Base-by-base conservation (phyloP, 2,113 vertebrate genomes). In the Cheirogaleus medius region DNA sequence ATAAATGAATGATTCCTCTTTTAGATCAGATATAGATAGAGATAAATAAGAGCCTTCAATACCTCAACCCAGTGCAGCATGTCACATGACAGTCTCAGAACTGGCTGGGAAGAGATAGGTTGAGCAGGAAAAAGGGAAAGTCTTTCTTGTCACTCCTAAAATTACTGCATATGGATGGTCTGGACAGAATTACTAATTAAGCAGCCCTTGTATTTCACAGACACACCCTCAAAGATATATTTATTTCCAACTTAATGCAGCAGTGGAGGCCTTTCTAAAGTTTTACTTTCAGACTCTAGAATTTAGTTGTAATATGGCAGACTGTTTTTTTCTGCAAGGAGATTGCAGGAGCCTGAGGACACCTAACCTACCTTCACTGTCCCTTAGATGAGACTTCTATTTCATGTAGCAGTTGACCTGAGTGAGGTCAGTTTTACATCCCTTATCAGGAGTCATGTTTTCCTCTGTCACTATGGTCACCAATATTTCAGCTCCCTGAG, bases 241-340 rank as follows among this genome's bases (percentile, higher is more conserved):
- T 87, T 80, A 47, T 95, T 97, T 94, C 85, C 44, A 85, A 47
- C 52, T 71, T 66, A 94, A 69, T 73, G n/a, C 32, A 92, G 20
- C 42, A 76, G 14, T 23, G 39, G 42, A 81, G 14, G 42, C 18
- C 54, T 81, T 86, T 93, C 47, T 84, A 29, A 94, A 91, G 37
- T 58, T 77, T 87, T 63, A 58, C 44, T 95, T 83, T 87, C 77
- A 32, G 17, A 32, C n/a, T 3, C 63, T 83, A n/a, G 87, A 68
- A 66, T 90, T 85, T 56, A 88, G 77, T 80, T 81, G 32, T n/a
- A 21, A 66, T 47, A 32, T 25, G 74, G 44, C 64, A 87, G 63
- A 56, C 60, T 39, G 78, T 49, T 77, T 88, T 87, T 71, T 71
- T 17, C 56, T 56, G 73, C 20, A 0, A n/a, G 34, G 1, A 17